Evolutionary conservation across 1,140 invertebrate genomes (phyloP).

Genomic region (Eurosta solidaginis): DNA sequence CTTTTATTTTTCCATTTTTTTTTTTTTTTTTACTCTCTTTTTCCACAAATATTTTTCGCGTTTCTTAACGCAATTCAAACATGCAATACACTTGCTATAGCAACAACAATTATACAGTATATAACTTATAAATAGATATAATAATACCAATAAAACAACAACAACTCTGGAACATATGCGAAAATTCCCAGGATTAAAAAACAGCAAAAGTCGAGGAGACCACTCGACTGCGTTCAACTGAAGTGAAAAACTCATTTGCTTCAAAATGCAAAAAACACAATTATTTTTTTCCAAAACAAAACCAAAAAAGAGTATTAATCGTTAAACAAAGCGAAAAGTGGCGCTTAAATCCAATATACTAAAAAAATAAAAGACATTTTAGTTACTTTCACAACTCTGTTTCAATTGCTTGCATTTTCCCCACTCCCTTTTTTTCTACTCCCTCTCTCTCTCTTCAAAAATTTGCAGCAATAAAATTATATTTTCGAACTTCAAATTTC

Average conservation of each 20-base stretch:
- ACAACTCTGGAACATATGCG: background rate
- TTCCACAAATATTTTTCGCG: no score
- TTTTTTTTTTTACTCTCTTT: no score
- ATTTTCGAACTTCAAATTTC: conserved; percentile 17
- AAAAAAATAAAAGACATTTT: no score
- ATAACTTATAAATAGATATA: background rate
- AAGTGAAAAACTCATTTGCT: background rate
- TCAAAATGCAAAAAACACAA: background rate
- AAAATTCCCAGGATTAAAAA: conserved; percentile 6
- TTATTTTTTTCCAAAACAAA: background rate
- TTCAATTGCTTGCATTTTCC: background rate
- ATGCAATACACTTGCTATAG: background rate
- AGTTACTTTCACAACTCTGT: background rate
- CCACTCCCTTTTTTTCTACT: background rate
- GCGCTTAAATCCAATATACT: no score
- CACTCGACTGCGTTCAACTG: conserved; percentile 6
- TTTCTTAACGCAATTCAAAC: background rate
- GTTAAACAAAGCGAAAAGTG: no score
- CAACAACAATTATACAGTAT: background rate
- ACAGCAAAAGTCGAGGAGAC: background rate
- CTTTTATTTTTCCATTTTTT: no score
- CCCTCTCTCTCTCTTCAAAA: background rate
- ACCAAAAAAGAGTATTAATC: no score
- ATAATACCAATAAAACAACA: background rate
- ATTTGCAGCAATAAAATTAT: conserved; percentile 23